Evolutionary conservation across 35 echinoderm and acorn worm genomes (phyloP).

Genomic region (Anneissia japonica): DNA sequence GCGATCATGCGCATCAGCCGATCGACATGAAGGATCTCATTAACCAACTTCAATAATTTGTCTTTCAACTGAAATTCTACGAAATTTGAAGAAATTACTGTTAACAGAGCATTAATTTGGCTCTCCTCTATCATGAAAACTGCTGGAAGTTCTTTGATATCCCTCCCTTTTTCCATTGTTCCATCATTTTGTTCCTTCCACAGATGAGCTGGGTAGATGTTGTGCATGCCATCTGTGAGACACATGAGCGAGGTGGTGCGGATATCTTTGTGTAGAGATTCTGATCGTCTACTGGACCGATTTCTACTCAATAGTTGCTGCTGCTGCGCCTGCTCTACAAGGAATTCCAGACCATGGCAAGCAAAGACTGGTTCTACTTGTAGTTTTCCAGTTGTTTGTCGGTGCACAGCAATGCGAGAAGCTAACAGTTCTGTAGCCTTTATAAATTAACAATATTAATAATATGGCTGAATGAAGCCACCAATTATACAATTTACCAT

Average conservation of each 20-base stretch:
- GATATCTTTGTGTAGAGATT: neutral
- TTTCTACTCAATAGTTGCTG: too few species aligned
- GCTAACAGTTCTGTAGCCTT: too few species aligned
- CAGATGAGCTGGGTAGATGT: neutral
- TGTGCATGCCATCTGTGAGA: neutral
- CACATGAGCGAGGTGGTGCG: neutral
- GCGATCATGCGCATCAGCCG: neutral
- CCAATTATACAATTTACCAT: too few species aligned
- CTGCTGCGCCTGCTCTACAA: too few species aligned
- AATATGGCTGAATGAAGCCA: too few species aligned
- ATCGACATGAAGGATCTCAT: neutral
- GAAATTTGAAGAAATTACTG: neutral
- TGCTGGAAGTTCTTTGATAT: neutral
- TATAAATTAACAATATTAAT: too few species aligned
- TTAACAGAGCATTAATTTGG: neutral
- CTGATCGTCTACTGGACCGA: neutral
- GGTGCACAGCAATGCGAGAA: too few species aligned
- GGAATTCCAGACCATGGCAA: too few species aligned
- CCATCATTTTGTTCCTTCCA: neutral
- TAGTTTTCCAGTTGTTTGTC: too few species aligned
- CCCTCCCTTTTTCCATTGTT: neutral
- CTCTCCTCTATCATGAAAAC: neutral
- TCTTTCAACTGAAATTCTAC: neutral
- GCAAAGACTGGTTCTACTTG: too few species aligned
- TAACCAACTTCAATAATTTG: neutral